Evolutionary conservation across 2,888 invertebrate genomes (phyloP).

Genomic region (Drosophila subsilvestris): DNA sequence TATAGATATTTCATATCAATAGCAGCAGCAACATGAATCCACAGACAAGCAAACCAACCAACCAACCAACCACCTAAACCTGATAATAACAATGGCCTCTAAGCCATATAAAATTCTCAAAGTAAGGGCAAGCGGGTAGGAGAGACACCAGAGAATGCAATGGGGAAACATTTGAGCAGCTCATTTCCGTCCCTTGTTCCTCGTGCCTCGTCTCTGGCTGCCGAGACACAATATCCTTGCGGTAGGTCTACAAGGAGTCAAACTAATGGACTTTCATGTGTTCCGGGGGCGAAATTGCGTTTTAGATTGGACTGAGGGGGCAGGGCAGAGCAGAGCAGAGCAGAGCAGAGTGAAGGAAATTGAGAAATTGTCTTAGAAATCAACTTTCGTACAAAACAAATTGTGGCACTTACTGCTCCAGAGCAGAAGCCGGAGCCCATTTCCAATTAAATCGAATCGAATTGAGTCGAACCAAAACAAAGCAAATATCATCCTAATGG

Average conservation of each 20-base stretch:
- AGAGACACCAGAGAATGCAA: constrained; percentile 22
- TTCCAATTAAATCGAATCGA: constrained; percentile 25
- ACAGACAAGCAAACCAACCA: too few species aligned
- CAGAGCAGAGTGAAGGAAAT: constrained; percentile 23
- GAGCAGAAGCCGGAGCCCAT: constrained; percentile 1
- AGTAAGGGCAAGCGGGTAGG: constrained; percentile 10
- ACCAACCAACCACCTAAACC: neutral
- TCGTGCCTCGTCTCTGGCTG: neutral
- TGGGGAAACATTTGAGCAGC: constrained; percentile 38
- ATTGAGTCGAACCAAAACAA: neutral
- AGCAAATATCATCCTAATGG: constrained; percentile 7
- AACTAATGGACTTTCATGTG: constrained; percentile 20
- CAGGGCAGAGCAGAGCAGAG: neutral
- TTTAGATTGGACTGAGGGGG: constrained; percentile 12
- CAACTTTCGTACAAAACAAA: constrained; percentile 19
- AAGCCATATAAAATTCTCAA: constrained; percentile 4
- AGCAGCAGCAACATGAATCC: neutral
- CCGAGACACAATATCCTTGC: neutral
- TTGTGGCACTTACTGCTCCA: constrained; percentile 8
- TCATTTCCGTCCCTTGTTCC: constrained; percentile 29
- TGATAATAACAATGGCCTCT: neutral
- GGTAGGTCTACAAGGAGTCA: neutral
- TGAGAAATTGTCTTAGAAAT: constrained; percentile 32
- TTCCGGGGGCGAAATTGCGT: constrained; percentile 19
- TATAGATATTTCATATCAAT: neutral